A percentile compares a stretch with the other conserved stretches of the same genome.
Evolutionary conservation across 2,888 invertebrate genomes (phyloP).

Genomic region (Sinodicranocentrus sp.): DNA sequence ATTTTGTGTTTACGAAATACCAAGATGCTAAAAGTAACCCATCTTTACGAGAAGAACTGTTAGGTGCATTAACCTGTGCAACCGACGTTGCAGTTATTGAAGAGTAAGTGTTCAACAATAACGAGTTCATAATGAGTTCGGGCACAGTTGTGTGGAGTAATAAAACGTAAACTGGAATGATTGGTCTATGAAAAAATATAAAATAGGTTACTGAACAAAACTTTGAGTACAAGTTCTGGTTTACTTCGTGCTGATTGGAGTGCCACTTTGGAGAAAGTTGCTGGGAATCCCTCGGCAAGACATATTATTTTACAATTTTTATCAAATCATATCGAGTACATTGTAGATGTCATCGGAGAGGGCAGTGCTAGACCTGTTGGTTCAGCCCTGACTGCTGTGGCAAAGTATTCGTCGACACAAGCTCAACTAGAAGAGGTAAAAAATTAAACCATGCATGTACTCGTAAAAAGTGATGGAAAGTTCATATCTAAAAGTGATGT

Average conservation of each 20-base stretch:
- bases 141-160: too few relatives aligned
- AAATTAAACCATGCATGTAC: too few relatives aligned
- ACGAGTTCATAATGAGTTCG: too few relatives aligned
- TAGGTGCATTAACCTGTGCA: constrained; percentile 59
- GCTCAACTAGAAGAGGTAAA: constrained; percentile 39
- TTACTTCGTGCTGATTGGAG: constrained; percentile 15
- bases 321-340: constrained; percentile 26
- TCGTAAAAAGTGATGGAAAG: too few relatives aligned
- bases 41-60: constrained; percentile 6
- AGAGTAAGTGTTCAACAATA: constrained; percentile 31
- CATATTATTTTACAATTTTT: constrained; percentile 37
- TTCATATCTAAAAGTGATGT: not conserved
- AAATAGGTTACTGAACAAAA: constrained; percentile 52
- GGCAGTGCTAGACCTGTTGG: constrained; percentile 42
- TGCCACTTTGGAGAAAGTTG: not conserved
- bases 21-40: constrained; percentile 8
- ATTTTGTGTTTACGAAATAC: constrained; percentile 53
- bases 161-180: too few relatives aligned
- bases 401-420: constrained; percentile 20
- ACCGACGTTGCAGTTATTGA: constrained; percentile 27
- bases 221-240: constrained; percentile 22
- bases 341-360: constrained; percentile 35
- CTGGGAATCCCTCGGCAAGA: constrained; percentile 27
- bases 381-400: constrained; percentile 8
- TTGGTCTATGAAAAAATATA: too few relatives aligned